A percentile compares a stretch with the other conserved stretches of the same genome.
Conservation (phyloP, 2,888 invertebrate species). For the Gortyna flavago region DNA sequence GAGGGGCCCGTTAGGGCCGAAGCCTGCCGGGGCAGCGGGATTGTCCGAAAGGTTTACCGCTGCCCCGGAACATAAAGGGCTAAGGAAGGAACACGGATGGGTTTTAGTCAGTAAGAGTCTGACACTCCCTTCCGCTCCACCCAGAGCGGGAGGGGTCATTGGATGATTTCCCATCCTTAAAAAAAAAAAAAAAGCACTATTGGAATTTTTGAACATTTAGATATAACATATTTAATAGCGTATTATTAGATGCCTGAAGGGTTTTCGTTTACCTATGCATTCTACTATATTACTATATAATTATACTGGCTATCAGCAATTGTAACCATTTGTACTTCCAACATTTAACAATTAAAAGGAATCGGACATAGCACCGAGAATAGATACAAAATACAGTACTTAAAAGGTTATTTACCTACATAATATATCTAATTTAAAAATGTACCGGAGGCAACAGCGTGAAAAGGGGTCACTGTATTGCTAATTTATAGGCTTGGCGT, state of each 20-base stretch:
- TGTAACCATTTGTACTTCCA: background rate
- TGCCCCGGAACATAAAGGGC: no score
- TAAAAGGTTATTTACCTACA: conserved; percentile 1
- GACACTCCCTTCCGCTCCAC: no score
- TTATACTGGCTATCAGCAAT: background rate
- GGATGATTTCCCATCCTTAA: no score
- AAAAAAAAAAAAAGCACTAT: no score
- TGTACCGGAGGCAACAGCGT: conserved; percentile 36
- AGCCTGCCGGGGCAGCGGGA: no score
- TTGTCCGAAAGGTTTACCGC: no score
- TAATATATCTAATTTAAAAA: conserved; percentile 35
- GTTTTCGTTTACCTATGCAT: background rate
- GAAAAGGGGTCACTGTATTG: conserved; percentile 64
- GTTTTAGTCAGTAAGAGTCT: no score
- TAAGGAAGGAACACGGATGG: no score
- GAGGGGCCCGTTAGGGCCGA: no score
- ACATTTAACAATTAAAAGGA: background rate
- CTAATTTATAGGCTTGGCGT: conserved; percentile 62
- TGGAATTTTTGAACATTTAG: background rate
- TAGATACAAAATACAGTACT: background rate
- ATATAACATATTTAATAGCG: background rate
- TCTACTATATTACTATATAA: no score
- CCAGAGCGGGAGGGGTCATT: no score
- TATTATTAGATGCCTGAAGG: background rate
- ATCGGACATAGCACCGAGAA: background rate